These are phyloP conservation scores for Diglossa brunneiventris DNA, from an alignment of 2,113 vertebrate species.

Conservation along the genomic window DNA sequence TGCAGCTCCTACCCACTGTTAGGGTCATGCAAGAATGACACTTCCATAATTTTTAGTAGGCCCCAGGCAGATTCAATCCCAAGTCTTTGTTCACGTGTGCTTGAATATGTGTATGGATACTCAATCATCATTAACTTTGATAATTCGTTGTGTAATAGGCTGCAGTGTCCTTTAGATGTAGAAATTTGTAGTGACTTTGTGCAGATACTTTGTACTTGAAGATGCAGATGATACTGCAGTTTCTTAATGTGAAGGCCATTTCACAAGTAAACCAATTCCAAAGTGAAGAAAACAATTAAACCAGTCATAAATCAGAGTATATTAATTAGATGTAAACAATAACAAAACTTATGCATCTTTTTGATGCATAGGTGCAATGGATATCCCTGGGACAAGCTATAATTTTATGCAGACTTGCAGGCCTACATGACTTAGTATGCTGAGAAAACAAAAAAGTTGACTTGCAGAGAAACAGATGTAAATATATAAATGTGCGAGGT, in stretches of 20 bases:
- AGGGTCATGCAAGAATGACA: neutral
- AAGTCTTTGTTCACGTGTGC: neutral
- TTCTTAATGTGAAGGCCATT: neutral
- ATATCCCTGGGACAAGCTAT: neutral
- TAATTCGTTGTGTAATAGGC: neutral
- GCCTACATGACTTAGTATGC: neutral
- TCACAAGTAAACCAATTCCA: neutral
- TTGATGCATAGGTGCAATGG: neutral
- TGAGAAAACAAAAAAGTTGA: neutral
- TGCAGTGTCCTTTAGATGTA: slow-evolving; percentile 12
- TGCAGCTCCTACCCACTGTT: neutral
- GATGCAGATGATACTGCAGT: neutral
- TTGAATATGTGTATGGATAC: neutral
- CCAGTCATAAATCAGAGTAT: neutral
- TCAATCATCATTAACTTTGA: neutral
- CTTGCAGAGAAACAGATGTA: neutral
- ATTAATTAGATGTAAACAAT: neutral
- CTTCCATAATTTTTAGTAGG: neutral
- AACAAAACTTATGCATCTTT: neutral
- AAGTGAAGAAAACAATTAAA: neutral
- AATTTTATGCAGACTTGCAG: neutral
- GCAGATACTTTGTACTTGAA: neutral
- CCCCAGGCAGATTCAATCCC: neutral
- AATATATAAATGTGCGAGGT: neutral
- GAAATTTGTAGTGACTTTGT: neutral